Base-by-base conservation (phyloP, 1,140 invertebrate species). In the Maniola jurtina region DNA sequence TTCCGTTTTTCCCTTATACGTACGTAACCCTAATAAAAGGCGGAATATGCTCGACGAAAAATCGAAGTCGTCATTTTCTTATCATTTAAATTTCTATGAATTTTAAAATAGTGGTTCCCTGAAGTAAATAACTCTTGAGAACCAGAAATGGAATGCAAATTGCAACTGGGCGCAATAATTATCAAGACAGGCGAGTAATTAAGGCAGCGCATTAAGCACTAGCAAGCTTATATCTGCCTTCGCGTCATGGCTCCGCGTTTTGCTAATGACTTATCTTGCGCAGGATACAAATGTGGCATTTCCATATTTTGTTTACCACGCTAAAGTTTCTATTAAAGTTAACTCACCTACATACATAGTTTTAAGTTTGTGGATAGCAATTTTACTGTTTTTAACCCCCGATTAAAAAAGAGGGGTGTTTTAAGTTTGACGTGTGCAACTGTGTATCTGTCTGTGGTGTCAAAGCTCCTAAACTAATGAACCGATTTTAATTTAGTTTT, bases 171-270 rank as follows among this genome's bases (percentile, higher is more conserved):
- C 52, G 33, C 10, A 55, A 55, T 55, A 55, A 55, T 55, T 55
- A n/a, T 55, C 52, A 55, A 55, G 52, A 55, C 25, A 55, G 52
- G 52, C 52, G 33, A 55, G 25, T 55, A 55, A 55, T 55, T 55
- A 55, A 55, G 33, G 52, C 52, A 33, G 52, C 52, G 52, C 52
- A 55, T 55, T 55, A 34, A 55, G 25, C 16, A 34, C 16, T 34
- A 16, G 16, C 8, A 55, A 55, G 25, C 52, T 55, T 55, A 55
- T 52, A 52, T 52, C 48, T 52, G 48, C 48, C 14, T 52, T 25
- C 48, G 15, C 48, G 48, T 52, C 48, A 25, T 13, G 48, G 48
- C 14, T 52, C 14, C 7, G 48, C 14, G 48, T 52, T 52, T 16
- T 25, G 48, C 48, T 52, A 52, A 52, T 52, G 48, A 52, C 48